Conservation (phyloP, 2,797 vertebrate genomes). For the Sebastes hubbsi region DNA sequence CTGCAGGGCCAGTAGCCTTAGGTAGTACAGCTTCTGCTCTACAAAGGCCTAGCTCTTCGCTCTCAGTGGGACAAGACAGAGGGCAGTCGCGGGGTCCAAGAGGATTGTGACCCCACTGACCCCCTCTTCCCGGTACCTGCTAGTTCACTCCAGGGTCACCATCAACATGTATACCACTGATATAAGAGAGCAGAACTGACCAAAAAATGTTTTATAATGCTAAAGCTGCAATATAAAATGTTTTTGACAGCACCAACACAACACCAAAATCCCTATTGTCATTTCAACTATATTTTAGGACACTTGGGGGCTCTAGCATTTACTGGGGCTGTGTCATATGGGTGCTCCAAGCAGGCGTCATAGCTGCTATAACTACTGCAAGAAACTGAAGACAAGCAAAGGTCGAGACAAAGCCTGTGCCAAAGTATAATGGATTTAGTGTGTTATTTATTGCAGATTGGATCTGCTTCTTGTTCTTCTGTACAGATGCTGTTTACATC, state of each 20-base stretch:
- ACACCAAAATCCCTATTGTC: neutral
- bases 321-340: neutral
- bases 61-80: slow-evolving; percentile 59
- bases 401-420: neutral
- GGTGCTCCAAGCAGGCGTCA: neutral
- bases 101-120: slow-evolving; percentile 56
- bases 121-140: slow-evolving; percentile 63
- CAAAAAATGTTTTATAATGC: neutral
- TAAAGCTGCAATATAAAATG: neutral
- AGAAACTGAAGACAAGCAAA: neutral
- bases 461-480: neutral
- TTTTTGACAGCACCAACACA: neutral
- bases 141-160: slow-evolving; percentile 75
- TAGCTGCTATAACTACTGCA: neutral
- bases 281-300: neutral
- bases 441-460: neutral
- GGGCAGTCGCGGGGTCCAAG: slow-evolving; percentile 45
- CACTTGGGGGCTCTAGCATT: neutral
- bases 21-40: slow-evolving; percentile 46
- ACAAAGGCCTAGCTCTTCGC: slow-evolving; percentile 72
- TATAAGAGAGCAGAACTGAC: neutral
- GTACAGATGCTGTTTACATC: neutral
- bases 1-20: slow-evolving; percentile 61
- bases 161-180: neutral
- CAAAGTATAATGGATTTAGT: neutral